These are phyloP conservation scores for Athalia rosae DNA, from an alignment of 2,888 invertebrate species.

Conservation along the genomic window DNA sequence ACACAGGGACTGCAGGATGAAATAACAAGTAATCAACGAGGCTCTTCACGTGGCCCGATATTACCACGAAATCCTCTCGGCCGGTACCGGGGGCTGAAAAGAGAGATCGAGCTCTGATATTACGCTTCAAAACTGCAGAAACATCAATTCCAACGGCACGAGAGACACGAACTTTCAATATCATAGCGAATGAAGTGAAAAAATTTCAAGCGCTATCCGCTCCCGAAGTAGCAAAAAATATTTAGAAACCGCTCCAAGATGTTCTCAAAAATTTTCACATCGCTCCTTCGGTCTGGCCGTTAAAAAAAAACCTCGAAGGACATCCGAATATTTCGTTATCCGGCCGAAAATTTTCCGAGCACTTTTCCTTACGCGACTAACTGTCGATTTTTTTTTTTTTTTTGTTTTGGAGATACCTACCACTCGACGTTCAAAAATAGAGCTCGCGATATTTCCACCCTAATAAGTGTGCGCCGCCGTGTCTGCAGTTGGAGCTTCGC, in stretches of 20 bases:
- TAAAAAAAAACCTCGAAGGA: no score
- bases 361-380: background rate
- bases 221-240: no score
- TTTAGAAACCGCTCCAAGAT: no score
- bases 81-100: conserved; percentile 11
- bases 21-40: conserved; percentile 17
- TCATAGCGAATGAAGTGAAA: no score
- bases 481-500: no score
- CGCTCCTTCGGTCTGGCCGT: background rate
- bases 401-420: no score
- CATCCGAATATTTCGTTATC: conserved; percentile 8
- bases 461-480: no score
- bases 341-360: background rate
- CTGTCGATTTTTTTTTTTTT: background rate
- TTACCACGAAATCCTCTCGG: conserved; percentile 28
- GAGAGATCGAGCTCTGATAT: conserved; percentile 26
- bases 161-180: background rate
- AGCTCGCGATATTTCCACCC: no score
- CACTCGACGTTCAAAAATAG: no score
- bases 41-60: conserved; percentile 17
- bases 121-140: conserved; percentile 12
- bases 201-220: no score
- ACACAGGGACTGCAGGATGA: conserved; percentile 1
- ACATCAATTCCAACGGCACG: background rate
- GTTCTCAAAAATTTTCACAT: no score